A percentile compares a stretch with the other conserved stretches of the same genome.
Evolutionary conservation across 2,113 vertebrate genomes (phyloP).

Genomic region (Tinamus guttatus): DNA sequence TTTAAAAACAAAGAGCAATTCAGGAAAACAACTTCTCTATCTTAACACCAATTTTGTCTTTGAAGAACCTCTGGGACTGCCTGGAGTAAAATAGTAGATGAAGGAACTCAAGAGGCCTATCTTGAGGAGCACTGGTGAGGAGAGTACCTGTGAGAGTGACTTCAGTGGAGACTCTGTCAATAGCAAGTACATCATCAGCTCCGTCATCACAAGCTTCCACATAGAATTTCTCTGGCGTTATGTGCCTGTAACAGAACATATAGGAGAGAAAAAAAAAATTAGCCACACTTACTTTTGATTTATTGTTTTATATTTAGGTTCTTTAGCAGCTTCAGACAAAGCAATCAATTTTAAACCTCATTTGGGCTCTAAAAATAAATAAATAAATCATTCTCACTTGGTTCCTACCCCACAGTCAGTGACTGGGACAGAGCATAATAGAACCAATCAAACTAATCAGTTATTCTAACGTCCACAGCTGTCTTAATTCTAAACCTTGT

Average conservation of each 20-base stretch:
- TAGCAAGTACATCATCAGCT: slow-evolving; percentile 87
- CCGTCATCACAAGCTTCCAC: slow-evolving; percentile 92
- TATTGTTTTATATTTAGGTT: neutral
- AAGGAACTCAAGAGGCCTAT: neutral
- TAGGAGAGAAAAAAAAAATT: neutral
- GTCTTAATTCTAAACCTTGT: neutral
- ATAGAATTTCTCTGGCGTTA: slow-evolving; percentile 93
- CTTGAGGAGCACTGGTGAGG: neutral
- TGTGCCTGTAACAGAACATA: slow-evolving; percentile 79
- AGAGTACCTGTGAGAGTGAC: slow-evolving; percentile 89
- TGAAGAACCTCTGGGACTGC: neutral
- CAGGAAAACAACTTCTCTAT: neutral
- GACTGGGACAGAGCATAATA: neutral
- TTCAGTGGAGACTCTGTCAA: slow-evolving; percentile 94
- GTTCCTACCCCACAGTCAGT: neutral
- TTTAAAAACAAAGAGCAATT: neutral
- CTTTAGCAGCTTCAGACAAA: neutral
- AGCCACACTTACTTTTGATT: neutral
- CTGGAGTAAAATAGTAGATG: neutral
- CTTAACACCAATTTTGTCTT: neutral
- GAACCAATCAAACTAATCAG: neutral
- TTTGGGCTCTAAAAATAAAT: neutral
- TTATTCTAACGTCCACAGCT: neutral
- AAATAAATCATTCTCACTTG: neutral
- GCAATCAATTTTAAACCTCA: neutral